phyloP scores from a whole-genome alignment of 2,113 vertebrate species.

The Litocranius walleri region DNA sequence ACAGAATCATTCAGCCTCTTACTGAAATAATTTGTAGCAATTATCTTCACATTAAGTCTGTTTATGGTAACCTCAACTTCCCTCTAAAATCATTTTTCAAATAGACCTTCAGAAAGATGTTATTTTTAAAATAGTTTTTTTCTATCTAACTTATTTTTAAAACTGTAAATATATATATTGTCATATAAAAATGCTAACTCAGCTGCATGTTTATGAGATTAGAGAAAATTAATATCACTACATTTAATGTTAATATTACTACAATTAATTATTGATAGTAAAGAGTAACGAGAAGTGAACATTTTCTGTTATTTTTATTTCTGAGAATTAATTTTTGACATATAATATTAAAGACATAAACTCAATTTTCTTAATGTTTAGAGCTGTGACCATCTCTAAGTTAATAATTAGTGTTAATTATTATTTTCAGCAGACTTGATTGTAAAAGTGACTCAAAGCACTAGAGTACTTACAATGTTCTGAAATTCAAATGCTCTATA shows the following conservation, averaged over 20 bases:
- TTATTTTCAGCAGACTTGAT: slow-evolving; percentile 40
- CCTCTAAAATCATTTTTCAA: slow-evolving; percentile 47
- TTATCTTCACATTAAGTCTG: slow-evolving; percentile 39
- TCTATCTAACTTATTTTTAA: slow-evolving; percentile 55
- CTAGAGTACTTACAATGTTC: background rate
- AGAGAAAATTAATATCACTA: slow-evolving; percentile 44
- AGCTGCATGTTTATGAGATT: slow-evolving; percentile 32
- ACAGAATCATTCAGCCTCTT: slow-evolving; percentile 29
- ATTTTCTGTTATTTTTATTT: background rate
- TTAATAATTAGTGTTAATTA: slow-evolving; percentile 34
- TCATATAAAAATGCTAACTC: slow-evolving; percentile 48
- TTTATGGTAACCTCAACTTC: slow-evolving; percentile 57
- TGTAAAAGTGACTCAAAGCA: slow-evolving; percentile 38
- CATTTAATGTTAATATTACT: background rate
- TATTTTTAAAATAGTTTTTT: background rate
- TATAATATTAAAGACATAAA: background rate
- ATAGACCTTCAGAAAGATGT: slow-evolving; percentile 56
- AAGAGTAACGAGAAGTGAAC: background rate
- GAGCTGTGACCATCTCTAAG: background rate
- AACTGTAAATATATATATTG: slow-evolving; percentile 22
- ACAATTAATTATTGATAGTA: slow-evolving; percentile 45
- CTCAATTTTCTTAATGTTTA: slow-evolving; percentile 52
- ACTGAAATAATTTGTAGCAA: background rate
- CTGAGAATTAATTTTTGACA: background rate
- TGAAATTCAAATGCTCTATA: background rate